These are phyloP conservation scores for Drosophila birchii DNA, from an alignment of 2,888 invertebrate genomes.

Conservation along the genomic window DNA sequence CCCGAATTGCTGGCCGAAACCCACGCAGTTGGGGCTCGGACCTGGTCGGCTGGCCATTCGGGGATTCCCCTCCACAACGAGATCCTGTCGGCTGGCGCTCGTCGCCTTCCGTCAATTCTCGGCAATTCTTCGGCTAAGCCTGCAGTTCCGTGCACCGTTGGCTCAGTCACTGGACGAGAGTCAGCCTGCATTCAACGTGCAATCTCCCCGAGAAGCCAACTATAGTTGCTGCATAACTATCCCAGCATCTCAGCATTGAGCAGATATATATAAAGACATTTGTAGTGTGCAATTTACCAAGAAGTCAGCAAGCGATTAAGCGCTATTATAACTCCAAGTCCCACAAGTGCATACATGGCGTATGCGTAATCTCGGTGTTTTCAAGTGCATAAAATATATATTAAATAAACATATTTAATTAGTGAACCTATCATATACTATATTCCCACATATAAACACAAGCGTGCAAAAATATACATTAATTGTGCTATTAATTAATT, in stretches of 20 bases:
- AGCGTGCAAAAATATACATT: background rate
- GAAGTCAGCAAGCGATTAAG: constrained; percentile 20
- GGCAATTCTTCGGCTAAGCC: constrained; percentile 30
- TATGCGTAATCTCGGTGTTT: constrained; percentile 17
- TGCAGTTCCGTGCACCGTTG: constrained; percentile 59
- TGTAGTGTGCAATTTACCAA: constrained; percentile 12
- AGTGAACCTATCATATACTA: background rate
- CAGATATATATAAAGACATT: constrained; percentile 12
- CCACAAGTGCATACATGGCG: constrained; percentile 10
- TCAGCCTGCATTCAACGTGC: constrained; percentile 76
- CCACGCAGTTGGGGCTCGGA: constrained; percentile 51
- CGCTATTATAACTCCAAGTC: constrained; percentile 23
- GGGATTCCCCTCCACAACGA: constrained; percentile 25
- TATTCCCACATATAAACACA: background rate
- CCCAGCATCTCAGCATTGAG: constrained; percentile 1
- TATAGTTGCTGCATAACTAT: constrained; percentile 4
- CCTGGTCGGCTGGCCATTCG: constrained; percentile 12
- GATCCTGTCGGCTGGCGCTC: constrained; percentile 32
- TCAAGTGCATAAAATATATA: background rate
- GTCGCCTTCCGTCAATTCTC: constrained; percentile 14
- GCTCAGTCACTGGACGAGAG: constrained; percentile 71
- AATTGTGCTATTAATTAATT: constrained; percentile 19
- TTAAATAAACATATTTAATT: background rate
- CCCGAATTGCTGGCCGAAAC: constrained; percentile 14
- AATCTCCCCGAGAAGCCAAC: constrained; percentile 29